Percentiles rank a stretch among this genome's conserved stretches.
These are phyloP conservation scores for Ammodytes dubius DNA, from an alignment of 2,113 vertebrate genomes.

Conservation along the genomic window DNA sequence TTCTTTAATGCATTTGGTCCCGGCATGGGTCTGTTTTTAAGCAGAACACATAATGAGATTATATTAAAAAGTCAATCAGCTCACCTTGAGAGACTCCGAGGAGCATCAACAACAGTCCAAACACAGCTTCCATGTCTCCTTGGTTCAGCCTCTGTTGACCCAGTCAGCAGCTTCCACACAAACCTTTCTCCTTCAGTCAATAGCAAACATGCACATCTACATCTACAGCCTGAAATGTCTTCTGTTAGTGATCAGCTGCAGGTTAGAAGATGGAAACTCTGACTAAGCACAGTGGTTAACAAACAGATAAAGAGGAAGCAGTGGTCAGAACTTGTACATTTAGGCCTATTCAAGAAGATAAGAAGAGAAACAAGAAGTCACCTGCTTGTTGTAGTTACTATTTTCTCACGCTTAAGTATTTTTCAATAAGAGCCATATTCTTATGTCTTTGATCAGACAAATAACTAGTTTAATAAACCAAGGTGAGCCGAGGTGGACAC, in stretches of 20 bases:
- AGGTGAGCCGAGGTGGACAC: too few relatives aligned
- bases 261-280: neutral
- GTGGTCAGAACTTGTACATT: too few relatives aligned
- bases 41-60: neutral
- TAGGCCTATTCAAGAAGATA: too few relatives aligned
- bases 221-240: neutral
- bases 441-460: too few relatives aligned
- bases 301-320: too few relatives aligned
- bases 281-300: neutral
- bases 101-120: conserved; percentile 19
- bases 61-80: neutral
- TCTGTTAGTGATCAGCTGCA: neutral
- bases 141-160: neutral
- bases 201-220: neutral
- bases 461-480: too few relatives aligned
- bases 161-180: neutral
- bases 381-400: too few relatives aligned
- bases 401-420: too few relatives aligned
- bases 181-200: neutral
- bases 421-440: too few relatives aligned
- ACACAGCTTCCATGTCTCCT: conserved; percentile 23
- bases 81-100: conserved; percentile 27
- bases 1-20: neutral
- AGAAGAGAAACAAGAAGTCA: too few relatives aligned
- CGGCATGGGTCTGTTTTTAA: neutral